These are phyloP conservation scores for Pontoporia blainvillei DNA, from an alignment of 2,113 vertebrate genomes.

Conservation along the genomic window DNA sequence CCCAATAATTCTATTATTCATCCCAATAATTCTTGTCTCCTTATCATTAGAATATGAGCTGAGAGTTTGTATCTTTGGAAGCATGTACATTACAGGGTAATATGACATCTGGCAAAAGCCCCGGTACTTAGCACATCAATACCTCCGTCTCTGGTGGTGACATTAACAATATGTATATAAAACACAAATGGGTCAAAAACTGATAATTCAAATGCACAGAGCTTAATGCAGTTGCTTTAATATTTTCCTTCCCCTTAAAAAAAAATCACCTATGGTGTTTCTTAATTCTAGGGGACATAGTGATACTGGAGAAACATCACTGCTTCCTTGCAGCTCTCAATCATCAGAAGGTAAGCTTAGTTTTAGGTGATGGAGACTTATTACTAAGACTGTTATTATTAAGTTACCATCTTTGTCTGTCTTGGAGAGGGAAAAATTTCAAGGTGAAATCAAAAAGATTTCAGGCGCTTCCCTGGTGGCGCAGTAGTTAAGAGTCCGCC, in stretches of 20 bases:
- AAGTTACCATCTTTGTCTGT: background rate
- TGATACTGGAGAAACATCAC: constrained; percentile 78
- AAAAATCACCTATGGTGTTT: background rate
- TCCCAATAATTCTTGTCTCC: background rate
- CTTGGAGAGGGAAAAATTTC: background rate
- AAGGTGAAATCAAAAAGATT: background rate
- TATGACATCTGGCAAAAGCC: background rate
- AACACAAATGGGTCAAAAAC: background rate
- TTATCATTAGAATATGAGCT: background rate
- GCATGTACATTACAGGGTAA: background rate
- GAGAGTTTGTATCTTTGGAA: background rate
- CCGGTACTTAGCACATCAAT: background rate
- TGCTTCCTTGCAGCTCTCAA: constrained; percentile 80
- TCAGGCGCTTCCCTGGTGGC: background rate
- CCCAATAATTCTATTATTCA: background rate
- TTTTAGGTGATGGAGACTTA: background rate
- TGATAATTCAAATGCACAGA: background rate
- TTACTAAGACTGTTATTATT: background rate
- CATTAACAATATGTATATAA: background rate
- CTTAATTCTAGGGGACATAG: constrained; percentile 73
- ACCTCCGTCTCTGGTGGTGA: background rate
- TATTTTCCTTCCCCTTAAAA: background rate
- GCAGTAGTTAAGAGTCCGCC: too few relatives aligned
- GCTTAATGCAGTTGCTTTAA: background rate
- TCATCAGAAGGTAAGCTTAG: constrained; percentile 85